These are phyloP conservation scores for Gymnocheta viridis DNA, from an alignment of 2,888 invertebrate species.

Conservation along the genomic window DNA sequence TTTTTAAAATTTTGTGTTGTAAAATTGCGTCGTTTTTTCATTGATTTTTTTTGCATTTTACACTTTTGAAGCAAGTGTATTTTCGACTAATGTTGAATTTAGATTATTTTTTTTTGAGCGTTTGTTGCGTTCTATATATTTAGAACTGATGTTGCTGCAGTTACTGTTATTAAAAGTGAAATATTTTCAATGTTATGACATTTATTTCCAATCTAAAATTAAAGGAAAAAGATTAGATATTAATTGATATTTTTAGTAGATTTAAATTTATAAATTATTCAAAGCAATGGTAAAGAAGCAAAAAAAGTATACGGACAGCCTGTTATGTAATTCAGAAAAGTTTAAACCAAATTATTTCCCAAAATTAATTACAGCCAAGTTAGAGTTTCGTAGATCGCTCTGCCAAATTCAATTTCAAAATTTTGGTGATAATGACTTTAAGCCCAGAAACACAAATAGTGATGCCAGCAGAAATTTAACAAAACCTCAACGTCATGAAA, in stretches of 20 bases:
- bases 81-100: not conserved
- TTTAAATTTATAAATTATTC: not conserved
- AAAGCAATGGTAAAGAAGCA: not conserved
- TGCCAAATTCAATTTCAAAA: too few relatives aligned
- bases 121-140: not conserved
- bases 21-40: constrained; percentile 71
- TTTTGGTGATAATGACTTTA: too few relatives aligned
- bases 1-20: constrained; percentile 60
- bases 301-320: too few relatives aligned
- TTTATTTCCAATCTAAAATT: not conserved
- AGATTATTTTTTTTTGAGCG: not conserved
- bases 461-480: too few relatives aligned
- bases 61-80: constrained; percentile 38
- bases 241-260: not conserved
- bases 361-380: too few relatives aligned
- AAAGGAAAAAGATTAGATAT: not conserved
- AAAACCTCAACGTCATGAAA: too few relatives aligned
- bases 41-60: constrained; percentile 69
- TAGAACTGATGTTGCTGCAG: not conserved
- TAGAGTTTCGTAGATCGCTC: too few relatives aligned
- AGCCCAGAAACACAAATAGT: too few relatives aligned
- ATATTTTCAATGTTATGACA: not conserved
- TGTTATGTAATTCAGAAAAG: too few relatives aligned
- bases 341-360: too few relatives aligned
- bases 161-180: not conserved